Evolutionary conservation across 2,888 invertebrate species (phyloP), one percentile per base, ranked within the genome.

Genomic region (Phragmatobia fuliginosa): DNA sequence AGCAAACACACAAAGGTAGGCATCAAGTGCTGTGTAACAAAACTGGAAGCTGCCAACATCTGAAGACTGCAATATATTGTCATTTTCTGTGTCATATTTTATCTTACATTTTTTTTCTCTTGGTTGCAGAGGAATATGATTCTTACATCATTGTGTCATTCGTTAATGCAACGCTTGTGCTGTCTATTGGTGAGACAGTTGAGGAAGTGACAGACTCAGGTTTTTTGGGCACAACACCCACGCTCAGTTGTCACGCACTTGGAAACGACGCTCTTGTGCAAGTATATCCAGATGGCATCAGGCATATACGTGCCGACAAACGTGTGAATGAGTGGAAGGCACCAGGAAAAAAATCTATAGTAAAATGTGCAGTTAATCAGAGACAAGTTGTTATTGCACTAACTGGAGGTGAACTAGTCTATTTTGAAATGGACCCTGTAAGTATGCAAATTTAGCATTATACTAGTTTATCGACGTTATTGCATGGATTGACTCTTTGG

Each of bases 141-240:
- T 98, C 99, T 67, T 99, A 99, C 96, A 99, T 99, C 96, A 99
- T 99, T 92, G 99, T 99, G 85, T 99, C 99, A 66, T 99, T 99
- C 97, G 98, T 99, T 77, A 96, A 96, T 85, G 99, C 99, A 83
- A 99, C 99, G 25, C 96, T 99, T 87, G 99, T 99, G 78, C 96
- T 99, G 86, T 99, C 99, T 84, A 99, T 99, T 90, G 99, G 99
- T 82, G 99, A 99, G 94, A 99, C 99, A 21, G 99, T 99, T n/a
- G 99, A 99, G 94, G 99, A 99, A 97, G 99, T 99, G 33, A 99
- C 99, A 0, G 99, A 99, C 93, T 99, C 99, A 75, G 99, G 99
- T 61, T 99, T 99, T 92, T 96, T 99, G 85, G 99, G 99, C 73
- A 99, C 99, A 0, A 99, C 99, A 0, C 99, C 99, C 0, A 99